Conservation (phyloP, 2,888 invertebrate species). For the Rhagonycha fulva region DNA sequence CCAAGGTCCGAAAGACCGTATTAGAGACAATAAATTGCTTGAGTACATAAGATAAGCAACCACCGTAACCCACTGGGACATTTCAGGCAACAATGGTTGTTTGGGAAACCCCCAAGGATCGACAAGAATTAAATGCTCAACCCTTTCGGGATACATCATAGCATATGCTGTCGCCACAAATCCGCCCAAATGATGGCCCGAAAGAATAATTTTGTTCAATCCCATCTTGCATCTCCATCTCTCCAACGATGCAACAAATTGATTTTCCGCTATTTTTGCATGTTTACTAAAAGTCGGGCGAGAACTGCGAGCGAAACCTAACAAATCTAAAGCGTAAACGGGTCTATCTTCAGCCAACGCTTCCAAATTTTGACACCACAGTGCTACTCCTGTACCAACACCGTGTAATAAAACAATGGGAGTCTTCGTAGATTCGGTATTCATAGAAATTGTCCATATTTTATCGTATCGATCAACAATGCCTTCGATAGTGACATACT, state of each 20-base stretch:
- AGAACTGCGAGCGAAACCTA: conserved; percentile 88
- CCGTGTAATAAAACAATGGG: conserved; percentile 94
- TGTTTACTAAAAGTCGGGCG: conserved; percentile 81
- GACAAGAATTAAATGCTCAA: conserved; percentile 88
- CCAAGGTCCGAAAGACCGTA: background rate
- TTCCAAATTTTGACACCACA: conserved; percentile 92
- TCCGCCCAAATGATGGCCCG: conserved; percentile 94
- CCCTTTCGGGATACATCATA: conserved; percentile 80
- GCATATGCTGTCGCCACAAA: conserved; percentile 88
- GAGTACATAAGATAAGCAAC: background rate
- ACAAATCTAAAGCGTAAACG: background rate
- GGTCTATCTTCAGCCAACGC: conserved; percentile 75
- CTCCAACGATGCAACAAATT: conserved; percentile 91
- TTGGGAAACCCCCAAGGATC: conserved; percentile 85
- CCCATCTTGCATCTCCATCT: conserved; percentile 90
- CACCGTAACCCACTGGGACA: background rate
- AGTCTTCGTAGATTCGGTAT: conserved; percentile 64
- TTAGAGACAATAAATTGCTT: background rate
- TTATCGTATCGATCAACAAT: conserved; percentile 61
- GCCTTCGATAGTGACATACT: conserved; percentile 58
- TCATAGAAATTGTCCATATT: conserved; percentile 67
- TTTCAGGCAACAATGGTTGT: conserved; percentile 58
- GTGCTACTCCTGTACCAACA: conserved; percentile 87
- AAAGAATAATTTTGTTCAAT: conserved; percentile 79
- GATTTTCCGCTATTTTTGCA: conserved; percentile 77